Conservation (phyloP, 2,888 invertebrate species). For the Galerucella nymphaeae region DNA sequence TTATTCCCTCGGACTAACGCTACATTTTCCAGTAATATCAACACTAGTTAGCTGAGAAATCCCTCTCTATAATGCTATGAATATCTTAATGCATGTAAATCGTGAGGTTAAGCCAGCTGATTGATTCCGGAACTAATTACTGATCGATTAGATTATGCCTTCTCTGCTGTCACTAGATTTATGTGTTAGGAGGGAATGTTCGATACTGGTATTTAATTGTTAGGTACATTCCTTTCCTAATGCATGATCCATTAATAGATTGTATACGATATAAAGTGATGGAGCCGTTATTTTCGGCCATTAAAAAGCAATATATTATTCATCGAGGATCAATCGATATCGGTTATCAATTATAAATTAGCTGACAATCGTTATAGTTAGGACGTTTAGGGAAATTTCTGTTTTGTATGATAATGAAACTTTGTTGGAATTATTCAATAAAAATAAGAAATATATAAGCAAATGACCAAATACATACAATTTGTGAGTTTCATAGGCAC, state of each 20-base stretch:
- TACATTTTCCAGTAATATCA: not conserved
- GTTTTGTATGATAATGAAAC: no score
- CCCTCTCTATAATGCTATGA: slow-evolving; percentile 22
- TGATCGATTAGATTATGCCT: slow-evolving; percentile 37
- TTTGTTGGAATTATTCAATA: no score
- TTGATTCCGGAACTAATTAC: slow-evolving; percentile 42
- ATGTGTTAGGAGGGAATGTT: slow-evolving; percentile 11
- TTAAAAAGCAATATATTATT: no score
- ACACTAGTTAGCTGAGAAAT: not conserved
- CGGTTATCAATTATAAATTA: no score
- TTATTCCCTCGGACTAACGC: not conserved
- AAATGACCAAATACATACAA: no score
- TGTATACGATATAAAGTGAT: not conserved
- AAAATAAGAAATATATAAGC: no score
- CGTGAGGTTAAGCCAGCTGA: slow-evolving; percentile 37
- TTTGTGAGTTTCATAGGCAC: no score
- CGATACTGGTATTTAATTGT: slow-evolving; percentile 7
- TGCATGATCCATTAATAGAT: not conserved
- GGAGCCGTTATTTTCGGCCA: not conserved
- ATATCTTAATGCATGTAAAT: slow-evolving; percentile 36
- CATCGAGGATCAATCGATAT: no score
- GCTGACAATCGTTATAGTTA: no score
- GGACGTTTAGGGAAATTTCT: no score
- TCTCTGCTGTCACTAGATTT: slow-evolving; percentile 22
- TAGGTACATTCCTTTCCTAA: not conserved